These are phyloP conservation scores for Balaeniceps rex DNA, from an alignment of 2,113 vertebrate genomes.

Conservation along the genomic window DNA sequence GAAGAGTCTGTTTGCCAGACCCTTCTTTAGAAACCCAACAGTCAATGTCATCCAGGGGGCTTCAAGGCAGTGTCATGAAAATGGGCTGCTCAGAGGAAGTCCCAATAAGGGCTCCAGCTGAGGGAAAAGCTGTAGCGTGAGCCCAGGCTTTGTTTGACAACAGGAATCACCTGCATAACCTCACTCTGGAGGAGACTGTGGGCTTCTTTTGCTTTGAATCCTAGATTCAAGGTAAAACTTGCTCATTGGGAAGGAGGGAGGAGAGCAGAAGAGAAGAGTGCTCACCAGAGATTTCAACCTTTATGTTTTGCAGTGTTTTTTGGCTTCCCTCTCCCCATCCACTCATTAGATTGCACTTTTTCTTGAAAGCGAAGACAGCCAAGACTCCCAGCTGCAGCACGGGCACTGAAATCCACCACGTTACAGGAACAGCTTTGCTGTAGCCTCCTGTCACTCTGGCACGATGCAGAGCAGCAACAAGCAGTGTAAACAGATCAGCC, in stretches of 20 bases:
- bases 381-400: neutral
- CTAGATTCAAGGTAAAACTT: neutral
- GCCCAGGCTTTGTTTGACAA: neutral
- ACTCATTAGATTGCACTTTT: neutral
- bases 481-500: neutral
- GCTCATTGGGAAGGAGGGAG: neutral
- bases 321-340: neutral
- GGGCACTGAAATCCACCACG: neutral
- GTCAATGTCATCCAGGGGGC: neutral
- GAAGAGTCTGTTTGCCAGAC: neutral
- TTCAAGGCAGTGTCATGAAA: neutral
- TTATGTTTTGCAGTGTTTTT: neutral
- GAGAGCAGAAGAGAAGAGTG: neutral
- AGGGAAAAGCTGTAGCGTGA: neutral
- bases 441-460: neutral
- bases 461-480: neutral
- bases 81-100: neutral
- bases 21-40: neutral
- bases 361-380: neutral
- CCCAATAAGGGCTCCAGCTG: neutral
- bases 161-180: neutral
- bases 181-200: neutral
- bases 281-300: neutral
- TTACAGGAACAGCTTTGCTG: neutral
- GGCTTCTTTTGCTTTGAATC: neutral